These are phyloP conservation scores for Callipepla squamata DNA, from an alignment of 2,113 vertebrate species.

Conservation along the genomic window DNA sequence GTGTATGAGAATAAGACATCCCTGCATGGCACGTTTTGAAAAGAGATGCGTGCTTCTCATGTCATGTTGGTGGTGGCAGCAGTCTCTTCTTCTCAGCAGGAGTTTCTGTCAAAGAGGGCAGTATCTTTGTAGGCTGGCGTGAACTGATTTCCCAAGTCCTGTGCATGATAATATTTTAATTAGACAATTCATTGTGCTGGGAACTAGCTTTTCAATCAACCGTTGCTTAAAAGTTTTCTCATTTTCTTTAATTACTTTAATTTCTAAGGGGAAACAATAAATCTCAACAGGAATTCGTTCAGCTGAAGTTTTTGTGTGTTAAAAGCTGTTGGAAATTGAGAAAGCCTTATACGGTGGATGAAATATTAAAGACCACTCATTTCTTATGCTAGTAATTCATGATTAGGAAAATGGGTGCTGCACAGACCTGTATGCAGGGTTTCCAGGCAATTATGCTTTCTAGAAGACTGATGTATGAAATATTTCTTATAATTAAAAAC, in stretches of 20 bases:
- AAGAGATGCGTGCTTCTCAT: not conserved
- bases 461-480: not conserved
- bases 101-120: slow-evolving; percentile 30
- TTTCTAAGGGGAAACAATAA: slow-evolving; percentile 4
- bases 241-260: slow-evolving; percentile 25
- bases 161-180: slow-evolving; percentile 56
- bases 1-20: not conserved
- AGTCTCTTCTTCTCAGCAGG: slow-evolving; percentile 23
- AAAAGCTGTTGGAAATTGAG: not conserved
- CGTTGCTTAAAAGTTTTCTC: not conserved
- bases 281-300: slow-evolving; percentile 6
- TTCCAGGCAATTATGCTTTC: not conserved
- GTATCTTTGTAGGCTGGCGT: not conserved
- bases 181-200: slow-evolving; percentile 31
- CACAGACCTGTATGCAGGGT: not conserved
- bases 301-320: not conserved
- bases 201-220: slow-evolving; percentile 41
- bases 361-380: not conserved
- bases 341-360: not conserved
- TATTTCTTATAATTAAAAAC: not conserved
- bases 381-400: not conserved
- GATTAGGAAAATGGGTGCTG: not conserved
- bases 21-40: not conserved
- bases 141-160: slow-evolving; percentile 18
- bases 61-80: not conserved